Evolutionary conservation across 2,797 vertebrate genomes (phyloP).

Genomic region (Odontamblyopus lacepedii): DNA sequence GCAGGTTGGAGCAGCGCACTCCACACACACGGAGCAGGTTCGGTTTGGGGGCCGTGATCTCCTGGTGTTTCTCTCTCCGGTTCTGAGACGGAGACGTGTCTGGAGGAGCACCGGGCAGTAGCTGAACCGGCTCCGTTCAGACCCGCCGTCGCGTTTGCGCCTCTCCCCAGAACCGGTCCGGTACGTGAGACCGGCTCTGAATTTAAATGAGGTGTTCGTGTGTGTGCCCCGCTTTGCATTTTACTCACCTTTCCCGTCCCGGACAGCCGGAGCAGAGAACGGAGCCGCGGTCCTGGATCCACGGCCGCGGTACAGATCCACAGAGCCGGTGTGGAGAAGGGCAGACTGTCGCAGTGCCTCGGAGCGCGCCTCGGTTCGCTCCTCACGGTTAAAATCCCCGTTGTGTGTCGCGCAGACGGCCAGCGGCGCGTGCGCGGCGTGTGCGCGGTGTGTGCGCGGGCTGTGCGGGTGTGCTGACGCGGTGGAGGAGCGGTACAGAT

Average conservation of each 20-base stretch:
- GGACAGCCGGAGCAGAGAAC: neutral
- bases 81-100: neutral
- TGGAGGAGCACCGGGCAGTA: too few relatives aligned
- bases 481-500: conserved; percentile 1
- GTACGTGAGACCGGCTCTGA: neutral
- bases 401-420: neutral
- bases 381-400: neutral
- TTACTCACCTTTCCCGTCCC: conserved; percentile 1
- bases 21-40: neutral
- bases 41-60: neutral
- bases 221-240: neutral
- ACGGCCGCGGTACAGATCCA: neutral
- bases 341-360: neutral
- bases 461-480: neutral
- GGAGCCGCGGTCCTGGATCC: neutral
- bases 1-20: neutral
- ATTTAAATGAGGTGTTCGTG: neutral
- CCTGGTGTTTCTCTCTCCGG: neutral
- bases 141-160: neutral
- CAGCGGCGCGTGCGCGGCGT: neutral
- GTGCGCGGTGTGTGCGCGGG: neutral
- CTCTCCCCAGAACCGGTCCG: neutral
- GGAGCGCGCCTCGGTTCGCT: neutral
- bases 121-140: neutral
- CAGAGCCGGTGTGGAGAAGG: neutral